Evolutionary conservation across 2,888 invertebrate genomes (phyloP), one percentile per base, ranked within the genome.

Genomic region (Choreutis nemorana): DNA sequence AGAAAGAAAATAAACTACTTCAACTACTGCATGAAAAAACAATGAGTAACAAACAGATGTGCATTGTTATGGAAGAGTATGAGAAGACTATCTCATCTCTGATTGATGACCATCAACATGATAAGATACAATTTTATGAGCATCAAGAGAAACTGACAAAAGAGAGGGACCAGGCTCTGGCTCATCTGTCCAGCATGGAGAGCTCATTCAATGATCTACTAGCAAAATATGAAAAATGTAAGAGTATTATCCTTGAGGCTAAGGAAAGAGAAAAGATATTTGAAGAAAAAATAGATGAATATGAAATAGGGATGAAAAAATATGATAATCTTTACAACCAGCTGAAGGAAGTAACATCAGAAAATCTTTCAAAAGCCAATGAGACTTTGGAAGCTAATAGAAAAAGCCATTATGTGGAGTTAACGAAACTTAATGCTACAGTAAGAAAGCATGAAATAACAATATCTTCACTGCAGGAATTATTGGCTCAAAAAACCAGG

Each of bases 401-500:
- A 44, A 88, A 87, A 47, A 83, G 85, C 36, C 87, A 89, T 48
- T 86, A 88, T 52, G 79, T 85, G 31, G 96, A 97, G 66, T 81
- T 88, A 21, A 87, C 89, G 22, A 90, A 91, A 60, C 70, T 94
- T 37, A 89, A 89, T 66, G 94, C 95, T 10, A 86, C 89, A 52
- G 82, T 92, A 26, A 92, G 91, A 55, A 92, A 94, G 61, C 84
- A 91, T 51, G 96, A 97, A 64, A 85, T 97, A 34, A 90, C 89
- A 45, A 86, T 88, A 40, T 86, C 86, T 35, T 91, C 94, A 2
- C 73, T 95, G 33, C 88, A 91, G 50, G 90, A 90, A 48, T 85
- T 90, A 24, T 75, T 96, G 26, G 86, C 89, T 40, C 94, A 94
- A 52, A 96, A 95, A 70, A 84, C 84, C 1, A 89, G 90, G 57